Percentiles rank a stretch among this genome's conserved stretches.
These are phyloP conservation scores for Rhineura floridana DNA, from an alignment of 2,113 vertebrate genomes.

Conservation along the genomic window DNA sequence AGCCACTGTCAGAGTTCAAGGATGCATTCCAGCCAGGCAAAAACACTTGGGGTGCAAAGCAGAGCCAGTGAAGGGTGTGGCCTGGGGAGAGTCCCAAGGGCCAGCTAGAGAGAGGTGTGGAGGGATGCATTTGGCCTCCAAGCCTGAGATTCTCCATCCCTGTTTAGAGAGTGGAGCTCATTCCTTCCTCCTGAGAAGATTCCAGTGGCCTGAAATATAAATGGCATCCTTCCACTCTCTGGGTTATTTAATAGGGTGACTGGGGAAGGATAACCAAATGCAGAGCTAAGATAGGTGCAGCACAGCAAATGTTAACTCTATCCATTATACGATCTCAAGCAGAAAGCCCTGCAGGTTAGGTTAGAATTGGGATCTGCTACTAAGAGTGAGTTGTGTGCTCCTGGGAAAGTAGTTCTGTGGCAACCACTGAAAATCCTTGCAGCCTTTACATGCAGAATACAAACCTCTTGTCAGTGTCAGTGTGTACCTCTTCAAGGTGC, in stretches of 20 bases:
- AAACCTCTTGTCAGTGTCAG: neutral
- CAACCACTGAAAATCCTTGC: neutral
- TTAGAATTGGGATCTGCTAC: neutral
- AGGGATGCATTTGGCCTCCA: no score
- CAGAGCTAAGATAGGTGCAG: neutral
- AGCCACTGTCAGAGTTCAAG: no score
- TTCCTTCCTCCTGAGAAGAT: neutral
- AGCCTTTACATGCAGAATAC: neutral
- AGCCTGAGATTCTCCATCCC: neutral
- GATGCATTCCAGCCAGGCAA: no score
- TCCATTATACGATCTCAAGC: neutral
- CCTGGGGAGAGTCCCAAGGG: no score
- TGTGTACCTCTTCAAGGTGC: neutral
- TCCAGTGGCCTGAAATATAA: neutral
- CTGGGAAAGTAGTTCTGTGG: neutral
- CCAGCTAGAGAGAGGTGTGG: no score
- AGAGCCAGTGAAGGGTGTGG: no score
- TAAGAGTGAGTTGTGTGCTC: neutral
- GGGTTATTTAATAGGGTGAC: neutral
- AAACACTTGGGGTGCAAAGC: no score
- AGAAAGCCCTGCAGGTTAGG: neutral
- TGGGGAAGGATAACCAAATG: neutral
- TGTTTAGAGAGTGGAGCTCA: neutral
- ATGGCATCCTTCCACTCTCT: neutral
- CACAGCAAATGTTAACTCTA: neutral